A percentile compares a stretch with the other conserved stretches of the same genome.
Conservation (phyloP, 2,113 vertebrate genomes). For the Chaetops frenatus region DNA sequence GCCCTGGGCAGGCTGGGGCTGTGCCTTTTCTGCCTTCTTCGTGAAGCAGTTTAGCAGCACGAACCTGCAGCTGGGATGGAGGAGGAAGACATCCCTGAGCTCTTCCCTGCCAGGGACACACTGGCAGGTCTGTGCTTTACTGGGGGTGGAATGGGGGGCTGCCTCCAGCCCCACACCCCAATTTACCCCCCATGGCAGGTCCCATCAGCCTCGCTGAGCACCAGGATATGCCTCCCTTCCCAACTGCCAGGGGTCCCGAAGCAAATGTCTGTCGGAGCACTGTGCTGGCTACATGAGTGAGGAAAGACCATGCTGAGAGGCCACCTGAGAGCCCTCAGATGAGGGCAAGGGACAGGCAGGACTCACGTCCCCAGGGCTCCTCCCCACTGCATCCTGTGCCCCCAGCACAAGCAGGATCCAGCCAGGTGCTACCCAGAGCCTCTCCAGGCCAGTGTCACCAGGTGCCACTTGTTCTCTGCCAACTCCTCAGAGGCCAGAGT, state of each 20-base stretch:
- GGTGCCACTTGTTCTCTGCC: neutral
- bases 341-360: neutral
- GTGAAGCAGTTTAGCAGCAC: neutral
- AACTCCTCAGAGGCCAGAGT: neutral
- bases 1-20: neutral
- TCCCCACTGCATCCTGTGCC: neutral
- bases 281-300: neutral
- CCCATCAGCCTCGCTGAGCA: neutral
- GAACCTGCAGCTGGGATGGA: neutral
- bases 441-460: neutral
- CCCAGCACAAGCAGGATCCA: neutral
- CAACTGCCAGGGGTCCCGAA: neutral
- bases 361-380: neutral
- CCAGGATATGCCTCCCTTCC: neutral
- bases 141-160: neutral
- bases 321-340: neutral
- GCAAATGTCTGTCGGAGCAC: neutral
- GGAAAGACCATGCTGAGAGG: neutral
- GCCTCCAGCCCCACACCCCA: neutral
- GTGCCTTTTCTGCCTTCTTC: neutral
- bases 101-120: rapidly evolving
- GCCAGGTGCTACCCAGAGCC: neutral
- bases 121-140: neutral
- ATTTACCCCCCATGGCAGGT: neutral
- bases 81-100: neutral